A percentile compares a stretch with the other conserved stretches of the same genome.
These are phyloP conservation scores for Pelecanus crispus DNA, from an alignment of 2,113 vertebrate genomes.

Conservation along the genomic window DNA sequence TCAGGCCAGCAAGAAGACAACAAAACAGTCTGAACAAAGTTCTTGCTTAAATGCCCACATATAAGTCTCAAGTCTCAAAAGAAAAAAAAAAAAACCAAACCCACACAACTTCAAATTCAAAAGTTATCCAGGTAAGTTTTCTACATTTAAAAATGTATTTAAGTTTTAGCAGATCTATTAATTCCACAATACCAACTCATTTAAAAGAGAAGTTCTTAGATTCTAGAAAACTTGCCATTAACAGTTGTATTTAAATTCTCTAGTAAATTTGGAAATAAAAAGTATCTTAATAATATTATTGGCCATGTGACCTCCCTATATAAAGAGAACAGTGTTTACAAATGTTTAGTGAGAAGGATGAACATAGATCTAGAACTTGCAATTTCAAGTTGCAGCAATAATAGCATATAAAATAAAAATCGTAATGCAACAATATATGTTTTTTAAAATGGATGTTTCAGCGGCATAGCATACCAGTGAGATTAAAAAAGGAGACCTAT, in stretches of 20 bases:
- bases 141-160: background rate
- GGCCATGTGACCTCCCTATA: background rate
- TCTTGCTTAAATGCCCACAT: background rate
- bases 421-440: background rate
- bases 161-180: background rate
- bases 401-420: background rate
- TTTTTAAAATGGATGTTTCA: background rate
- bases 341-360: background rate
- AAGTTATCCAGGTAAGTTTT: background rate
- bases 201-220: background rate
- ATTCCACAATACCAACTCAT: background rate
- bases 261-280: background rate
- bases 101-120: background rate
- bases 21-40: background rate
- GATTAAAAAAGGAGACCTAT: background rate
- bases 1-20: background rate
- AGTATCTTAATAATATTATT: background rate
- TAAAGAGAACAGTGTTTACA: background rate
- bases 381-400: background rate
- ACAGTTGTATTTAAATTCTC: background rate
- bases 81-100: background rate
- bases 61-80: background rate
- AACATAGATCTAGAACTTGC: background rate
- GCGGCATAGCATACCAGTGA: background rate
- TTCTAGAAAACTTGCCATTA: background rate